phyloP scores from a whole-genome alignment of 2,888 invertebrate species.

The Steinernema scapterisci region DNA sequence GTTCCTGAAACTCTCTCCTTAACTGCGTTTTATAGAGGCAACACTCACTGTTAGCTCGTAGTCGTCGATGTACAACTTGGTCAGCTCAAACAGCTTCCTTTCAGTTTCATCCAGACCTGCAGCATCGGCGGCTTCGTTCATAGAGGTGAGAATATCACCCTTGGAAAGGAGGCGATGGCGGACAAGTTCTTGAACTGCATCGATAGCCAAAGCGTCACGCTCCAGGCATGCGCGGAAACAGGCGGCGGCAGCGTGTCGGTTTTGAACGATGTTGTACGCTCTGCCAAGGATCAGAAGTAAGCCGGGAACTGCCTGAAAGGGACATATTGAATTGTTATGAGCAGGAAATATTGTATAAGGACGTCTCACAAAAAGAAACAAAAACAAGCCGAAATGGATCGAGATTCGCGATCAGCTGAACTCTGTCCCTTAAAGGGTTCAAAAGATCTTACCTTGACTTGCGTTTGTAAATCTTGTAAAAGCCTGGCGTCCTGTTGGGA shows the following conservation, averaged over 20 bases:
- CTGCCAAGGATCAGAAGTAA: conserved; percentile 21
- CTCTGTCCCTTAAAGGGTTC: neutral
- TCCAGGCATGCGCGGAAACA: conserved; percentile 4
- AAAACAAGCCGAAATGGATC: no score
- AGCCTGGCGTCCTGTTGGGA: neutral
- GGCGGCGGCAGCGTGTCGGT: conserved; percentile 8
- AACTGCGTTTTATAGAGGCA: neutral
- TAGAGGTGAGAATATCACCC: neutral
- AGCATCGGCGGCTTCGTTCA: neutral
- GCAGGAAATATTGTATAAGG: no score
- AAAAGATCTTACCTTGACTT: neutral
- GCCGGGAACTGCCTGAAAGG: conserved; percentile 11
- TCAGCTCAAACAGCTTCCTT: neutral
- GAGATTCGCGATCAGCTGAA: no score
- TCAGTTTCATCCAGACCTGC: neutral
- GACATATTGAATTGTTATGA: neutral
- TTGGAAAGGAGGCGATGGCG: neutral
- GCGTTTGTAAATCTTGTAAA: neutral
- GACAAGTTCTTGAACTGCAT: conserved; percentile 10
- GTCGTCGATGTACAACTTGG: neutral
- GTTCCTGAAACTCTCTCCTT: neutral
- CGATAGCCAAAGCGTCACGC: neutral
- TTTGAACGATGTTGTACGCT: conserved; percentile 2
- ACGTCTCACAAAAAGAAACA: no score
- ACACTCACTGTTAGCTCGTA: neutral